Conservation (phyloP, 2,797 vertebrate species). For the Cottoperca gobio region DNA sequence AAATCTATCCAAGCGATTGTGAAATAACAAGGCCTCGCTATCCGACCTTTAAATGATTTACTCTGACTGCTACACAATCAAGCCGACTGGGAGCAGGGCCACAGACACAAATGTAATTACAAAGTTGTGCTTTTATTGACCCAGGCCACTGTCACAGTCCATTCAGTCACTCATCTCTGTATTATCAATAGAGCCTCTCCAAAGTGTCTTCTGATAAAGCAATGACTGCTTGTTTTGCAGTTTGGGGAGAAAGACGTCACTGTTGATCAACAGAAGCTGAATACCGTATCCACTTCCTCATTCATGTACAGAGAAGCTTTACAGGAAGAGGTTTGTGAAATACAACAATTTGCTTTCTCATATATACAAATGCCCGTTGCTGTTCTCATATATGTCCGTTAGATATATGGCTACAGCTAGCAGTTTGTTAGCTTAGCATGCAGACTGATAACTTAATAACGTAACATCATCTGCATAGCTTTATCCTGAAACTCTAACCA, state of each 20-base stretch:
- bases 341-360: neutral
- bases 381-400: neutral
- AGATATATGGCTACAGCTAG: too few species aligned
- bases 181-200: constrained; percentile 31
- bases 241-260: neutral
- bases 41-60: constrained; percentile 11
- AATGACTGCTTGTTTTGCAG: constrained; percentile 22
- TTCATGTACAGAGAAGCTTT: neutral
- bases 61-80: constrained; percentile 1
- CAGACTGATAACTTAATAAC: too few species aligned
- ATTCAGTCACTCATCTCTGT: constrained; percentile 43
- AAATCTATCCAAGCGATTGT: neutral
- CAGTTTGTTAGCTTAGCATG: neutral
- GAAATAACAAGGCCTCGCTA: neutral
- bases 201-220: constrained; percentile 31
- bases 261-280: constrained; percentile 17
- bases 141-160: constrained; percentile 24
- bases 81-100: constrained; percentile 13
- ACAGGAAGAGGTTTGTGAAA: neutral
- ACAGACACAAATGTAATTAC: constrained; percentile 49
- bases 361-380: too few species aligned
- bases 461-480: too few species aligned
- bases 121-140: constrained; percentile 48
- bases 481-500: neutral
- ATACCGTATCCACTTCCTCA: neutral